Base-by-base conservation (phyloP, 2,113 vertebrate species). In the Lates calcarifer region DNA sequence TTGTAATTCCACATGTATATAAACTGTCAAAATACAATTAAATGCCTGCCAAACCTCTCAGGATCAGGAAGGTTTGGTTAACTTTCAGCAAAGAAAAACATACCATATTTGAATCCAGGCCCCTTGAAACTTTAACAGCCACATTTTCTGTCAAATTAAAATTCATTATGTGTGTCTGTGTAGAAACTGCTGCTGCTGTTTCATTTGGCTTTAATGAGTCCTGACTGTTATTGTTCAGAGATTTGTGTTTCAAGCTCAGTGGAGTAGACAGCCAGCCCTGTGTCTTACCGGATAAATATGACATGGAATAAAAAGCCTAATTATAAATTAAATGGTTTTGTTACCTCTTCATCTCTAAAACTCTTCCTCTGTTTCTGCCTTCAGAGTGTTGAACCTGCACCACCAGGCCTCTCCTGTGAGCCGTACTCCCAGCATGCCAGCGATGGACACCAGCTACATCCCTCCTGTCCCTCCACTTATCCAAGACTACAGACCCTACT, bases 401-500 rank as follows among this genome's bases (percentile, higher is more conserved):
- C 97, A 97, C 86, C 98, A 98, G 94, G 96, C 96, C 10, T 99
- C 98, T 70, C 98, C 98, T 1, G 95, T 98, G 75, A 97, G 97
- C 33, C 96, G 97, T 33, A 97, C 98, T 56, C 97, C 98, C 3
- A 99, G 97, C 93, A 97, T 98, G 88, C 97, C 97, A 33, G 94
- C 97, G 7, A 95, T 99, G 72, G 98, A 99, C 89, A 96, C 97
- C 79, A 97, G 94, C 91, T 99, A 98, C 94, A 98, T 99, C 88
- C 98, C 98, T 15, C 96, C 97, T 0, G 94, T 95, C 9, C 95
- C 95, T 0, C 97, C 97, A 0, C 96, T 99, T 1, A 97, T 99
- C 92, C 98, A 99, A 86, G 98, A 99, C 94, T 99, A 99, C 81
- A 95, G 98, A 86, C 97, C 98, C 20, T 98, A 98, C 83, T 99